These are phyloP conservation scores for Petrosia ficiformis DNA, from an alignment of 37 sponge, comb jelly and placozoan species.

Conservation along the genomic window DNA sequence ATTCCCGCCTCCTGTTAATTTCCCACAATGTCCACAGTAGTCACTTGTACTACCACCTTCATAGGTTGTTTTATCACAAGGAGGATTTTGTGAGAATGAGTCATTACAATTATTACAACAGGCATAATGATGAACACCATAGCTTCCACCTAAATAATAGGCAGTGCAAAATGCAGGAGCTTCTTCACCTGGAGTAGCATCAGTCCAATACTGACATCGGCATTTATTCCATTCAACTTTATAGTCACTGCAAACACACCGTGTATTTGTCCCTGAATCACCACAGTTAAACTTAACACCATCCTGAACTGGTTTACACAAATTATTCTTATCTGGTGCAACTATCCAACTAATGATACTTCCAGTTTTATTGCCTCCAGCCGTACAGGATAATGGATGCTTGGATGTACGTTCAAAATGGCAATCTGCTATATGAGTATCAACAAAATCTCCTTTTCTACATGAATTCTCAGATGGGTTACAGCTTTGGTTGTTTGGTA, in stretches of 20 bases:
- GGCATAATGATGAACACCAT: constrained; percentile 26
- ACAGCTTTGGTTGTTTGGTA: constrained; percentile 16
- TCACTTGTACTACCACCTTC: constrained; percentile 19
- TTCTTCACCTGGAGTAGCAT: background rate
- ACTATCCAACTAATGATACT: constrained; percentile 22
- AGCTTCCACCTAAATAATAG: constrained; percentile 13
- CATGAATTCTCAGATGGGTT: constrained; percentile 1
- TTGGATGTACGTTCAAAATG: background rate
- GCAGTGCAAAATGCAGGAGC: constrained; percentile 21
- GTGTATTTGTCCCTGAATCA: constrained; percentile 1
- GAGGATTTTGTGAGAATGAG: background rate
- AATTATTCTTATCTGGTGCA: constrained; percentile 5
- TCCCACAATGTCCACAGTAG: constrained; percentile 29
- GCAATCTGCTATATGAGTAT: constrained; percentile 22
- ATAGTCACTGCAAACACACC: constrained; percentile 39
- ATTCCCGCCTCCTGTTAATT: constrained; percentile 5
- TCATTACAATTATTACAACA: constrained; percentile 41
- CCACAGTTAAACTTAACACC: constrained; percentile 26
- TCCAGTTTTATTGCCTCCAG: constrained; percentile 5
- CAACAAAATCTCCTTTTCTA: constrained; percentile 22
- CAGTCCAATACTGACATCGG: constrained; percentile 49
- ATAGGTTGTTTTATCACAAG: constrained; percentile 26
- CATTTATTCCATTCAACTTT: constrained; percentile 11
- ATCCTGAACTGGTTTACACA: constrained; percentile 3
- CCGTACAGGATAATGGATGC: background rate